These are phyloP conservation scores for Sitta europaea DNA, from an alignment of 2,113 vertebrate genomes.

Conservation along the genomic window DNA sequence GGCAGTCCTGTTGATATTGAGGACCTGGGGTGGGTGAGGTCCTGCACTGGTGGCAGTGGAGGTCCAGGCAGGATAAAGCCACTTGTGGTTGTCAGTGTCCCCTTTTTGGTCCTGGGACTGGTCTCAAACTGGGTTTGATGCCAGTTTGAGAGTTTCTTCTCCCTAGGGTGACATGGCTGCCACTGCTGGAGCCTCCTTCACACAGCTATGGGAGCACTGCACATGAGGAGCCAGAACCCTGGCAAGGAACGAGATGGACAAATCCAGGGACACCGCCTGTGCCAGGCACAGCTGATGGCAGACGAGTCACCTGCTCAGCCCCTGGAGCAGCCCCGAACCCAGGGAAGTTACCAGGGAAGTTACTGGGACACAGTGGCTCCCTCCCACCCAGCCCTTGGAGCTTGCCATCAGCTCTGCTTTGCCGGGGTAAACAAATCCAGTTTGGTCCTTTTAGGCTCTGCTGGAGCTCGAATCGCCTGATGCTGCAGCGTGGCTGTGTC, in stretches of 20 bases:
- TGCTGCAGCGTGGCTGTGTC: rapidly evolving
- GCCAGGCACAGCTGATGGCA: rapidly evolving
- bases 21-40: rapidly evolving
- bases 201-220: not conserved
- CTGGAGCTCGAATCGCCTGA: rapidly evolving
- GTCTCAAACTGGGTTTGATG: not conserved
- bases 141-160: not conserved
- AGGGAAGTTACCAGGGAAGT: rapidly evolving
- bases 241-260: not conserved
- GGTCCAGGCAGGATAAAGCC: not conserved
- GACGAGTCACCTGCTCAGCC: rapidly evolving
- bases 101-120: not conserved
- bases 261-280: not conserved
- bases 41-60: rapidly evolving
- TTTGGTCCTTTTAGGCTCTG: not conserved
- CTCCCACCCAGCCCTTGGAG: not conserved
- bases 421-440: rapidly evolving
- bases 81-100: too few relatives aligned
- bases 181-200: rapidly evolving
- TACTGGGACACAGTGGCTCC: not conserved
- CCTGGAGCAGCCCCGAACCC: not conserved
- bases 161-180: rapidly evolving
- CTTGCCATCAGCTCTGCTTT: not conserved
- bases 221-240: not conserved
- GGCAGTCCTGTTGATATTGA: rapidly evolving